A percentile compares a stretch with the other conserved stretches of the same genome.
Evolutionary conservation across 2,888 invertebrate genomes (phyloP).

Genomic region (Pachydiplax longipennis): DNA sequence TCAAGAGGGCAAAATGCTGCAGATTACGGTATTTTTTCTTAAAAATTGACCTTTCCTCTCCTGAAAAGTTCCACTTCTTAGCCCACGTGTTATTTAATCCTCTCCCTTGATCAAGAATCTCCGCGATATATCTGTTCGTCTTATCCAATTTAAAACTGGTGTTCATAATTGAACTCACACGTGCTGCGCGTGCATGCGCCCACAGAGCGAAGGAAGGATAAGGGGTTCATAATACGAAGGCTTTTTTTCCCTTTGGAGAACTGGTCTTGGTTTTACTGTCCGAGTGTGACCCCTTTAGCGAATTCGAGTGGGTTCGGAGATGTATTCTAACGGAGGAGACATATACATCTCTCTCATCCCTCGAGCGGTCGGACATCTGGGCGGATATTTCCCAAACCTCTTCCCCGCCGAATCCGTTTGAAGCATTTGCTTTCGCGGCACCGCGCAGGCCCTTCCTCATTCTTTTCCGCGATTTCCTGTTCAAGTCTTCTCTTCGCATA

Average conservation of each 20-base stretch:
- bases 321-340: background rate
- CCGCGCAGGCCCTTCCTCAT: background rate
- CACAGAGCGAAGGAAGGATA: no score
- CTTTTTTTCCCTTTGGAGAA: background rate
- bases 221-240: no score
- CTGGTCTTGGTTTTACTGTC: background rate
- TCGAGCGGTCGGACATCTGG: background rate
- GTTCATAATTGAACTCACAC: no score
- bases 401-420: background rate
- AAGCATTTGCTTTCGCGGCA: background rate
- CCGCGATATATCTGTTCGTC: no score
- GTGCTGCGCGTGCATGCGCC: no score
- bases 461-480: background rate
- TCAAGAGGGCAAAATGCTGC: no score
- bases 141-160: no score
- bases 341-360: background rate
- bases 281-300: background rate
- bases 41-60: no score
- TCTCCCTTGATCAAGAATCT: no score
- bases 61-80: no score
- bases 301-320: background rate
- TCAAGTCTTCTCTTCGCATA: background rate
- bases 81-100: no score
- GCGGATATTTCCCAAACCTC: background rate
- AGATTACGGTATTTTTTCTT: no score